Evolutionary conservation across 2,797 vertebrate genomes (phyloP).

Genomic region (Myotis planiceps): DNA sequence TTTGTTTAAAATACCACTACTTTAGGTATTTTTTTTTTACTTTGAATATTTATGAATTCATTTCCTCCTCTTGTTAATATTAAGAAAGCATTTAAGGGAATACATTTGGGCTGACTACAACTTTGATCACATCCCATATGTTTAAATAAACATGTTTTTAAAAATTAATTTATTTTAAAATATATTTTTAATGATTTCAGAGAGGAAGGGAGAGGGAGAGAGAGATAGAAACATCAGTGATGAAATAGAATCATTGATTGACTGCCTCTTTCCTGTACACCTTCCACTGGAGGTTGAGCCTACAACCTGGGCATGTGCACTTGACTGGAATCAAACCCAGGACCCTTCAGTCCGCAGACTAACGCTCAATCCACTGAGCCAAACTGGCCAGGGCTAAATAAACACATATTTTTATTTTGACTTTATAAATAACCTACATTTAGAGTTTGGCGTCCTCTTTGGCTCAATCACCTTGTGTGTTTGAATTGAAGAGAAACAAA

Average conservation of each 20-base stretch:
- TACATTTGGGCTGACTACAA: background rate
- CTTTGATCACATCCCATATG: background rate
- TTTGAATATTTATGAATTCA: background rate
- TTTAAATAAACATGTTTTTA: background rate
- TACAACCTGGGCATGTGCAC: no score
- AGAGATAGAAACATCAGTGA: no score
- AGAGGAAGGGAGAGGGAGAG: no score
- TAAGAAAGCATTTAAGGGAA: background rate
- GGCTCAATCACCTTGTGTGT: background rate
- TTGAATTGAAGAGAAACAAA: background rate
- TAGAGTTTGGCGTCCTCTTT: background rate
- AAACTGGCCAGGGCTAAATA: background rate
- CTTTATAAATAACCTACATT: background rate
- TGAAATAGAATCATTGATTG: no score
- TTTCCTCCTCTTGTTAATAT: background rate
- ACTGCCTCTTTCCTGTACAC: no score
- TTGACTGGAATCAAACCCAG: no score
- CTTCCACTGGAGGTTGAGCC: no score
- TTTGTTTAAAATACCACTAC: background rate
- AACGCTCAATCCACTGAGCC: no score
- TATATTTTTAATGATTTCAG: no score
- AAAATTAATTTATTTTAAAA: no score
- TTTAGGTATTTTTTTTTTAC: background rate
- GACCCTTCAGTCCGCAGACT: no score
- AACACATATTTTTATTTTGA: background rate